Base-by-base conservation (phyloP, 2,888 invertebrate genomes). In the Endomychus coccineus region DNA sequence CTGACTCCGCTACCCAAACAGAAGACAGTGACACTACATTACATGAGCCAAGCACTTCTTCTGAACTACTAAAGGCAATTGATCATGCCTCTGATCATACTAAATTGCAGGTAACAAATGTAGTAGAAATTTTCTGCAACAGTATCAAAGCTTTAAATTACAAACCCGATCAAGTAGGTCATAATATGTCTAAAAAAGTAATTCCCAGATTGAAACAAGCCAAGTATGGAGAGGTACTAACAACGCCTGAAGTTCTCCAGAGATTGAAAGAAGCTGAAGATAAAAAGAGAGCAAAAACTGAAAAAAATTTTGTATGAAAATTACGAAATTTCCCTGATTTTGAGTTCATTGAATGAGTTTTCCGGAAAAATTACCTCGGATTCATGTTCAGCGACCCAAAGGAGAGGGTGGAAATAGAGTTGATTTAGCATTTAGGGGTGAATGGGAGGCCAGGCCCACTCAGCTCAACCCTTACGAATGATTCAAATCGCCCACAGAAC, bases 211-310 rank as follows among this genome's bases (percentile, higher is more conserved):
- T 29, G 7, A 29, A 29, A 15, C 29, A 29, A 9, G 5, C 15
- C 29, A 29, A 12, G 16, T 29, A 29, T 29, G 29, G 29, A 4
- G 29, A 29, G 16, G 10, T 29, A 12, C 11, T 29, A 29, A 29
- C 29, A 11, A 15, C 29, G 14, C 7, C 29, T 9, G 29, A 29
- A 16, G 29, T 10, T 6, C 16, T 29, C 7, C 7, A 29, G 6
- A 29, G 16, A 29, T 14, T 29, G 7, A 29, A 29, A 29, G 16
- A 29, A 14, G 16, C 29, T 9, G 16, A 29, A 16, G 16, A 29
- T 5, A 15, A 16, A 14, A 29, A 14, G 10, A 25, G 10, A 25
- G 21, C 21, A 19, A 19, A 7, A 19, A 19, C 21, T 19, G n/a
- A 19, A 19, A n/a, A 11, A 25, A n/a, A n/a, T n/a, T n/a, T n/a